Base-by-base conservation (phyloP, 1,140 invertebrate species). In the Lepidurus packardi region DNA sequence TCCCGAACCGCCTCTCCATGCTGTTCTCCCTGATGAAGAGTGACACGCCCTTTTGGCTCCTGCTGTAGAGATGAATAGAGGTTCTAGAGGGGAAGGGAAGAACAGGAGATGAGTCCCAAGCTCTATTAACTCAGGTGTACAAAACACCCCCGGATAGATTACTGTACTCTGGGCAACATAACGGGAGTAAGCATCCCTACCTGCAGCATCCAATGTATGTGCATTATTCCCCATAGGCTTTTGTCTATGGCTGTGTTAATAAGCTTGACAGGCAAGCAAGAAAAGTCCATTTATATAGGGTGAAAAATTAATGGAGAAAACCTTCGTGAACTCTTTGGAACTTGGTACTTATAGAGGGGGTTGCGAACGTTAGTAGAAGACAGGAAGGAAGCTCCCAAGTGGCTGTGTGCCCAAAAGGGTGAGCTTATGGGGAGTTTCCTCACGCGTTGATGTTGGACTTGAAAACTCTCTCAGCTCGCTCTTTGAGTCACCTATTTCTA, bases 1-100 rank as follows among this genome's bases (percentile, higher is more conserved):
- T 65, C 53, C 53, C 53, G 21, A 65, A 65, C 53, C 53, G 21
- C 53, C 6, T 21, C 34, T 34, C 21, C 16, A 65, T 65, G 53
- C 53, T 65, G 53, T 65, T 65, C 53, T 65, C 16, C 16, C 53
- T 65, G 53, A 65, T 65, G 53, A 65, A 65, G 53, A 65, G 9
- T 65, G 53, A 65, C 53, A 65, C 53, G 53, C 53, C 53, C 53
- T 65, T 65, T 65, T 65, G 53, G 53, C 53, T 65, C 53, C 45
- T 65, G 53, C 4, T 65, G 6, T 4, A 7, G 53, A 16, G 53
- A 65, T 65, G 53, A 65, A 65, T 65, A 16, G 53, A 21, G 53
- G 53, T n/a, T n/a, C n/a, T 65, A 21, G 21, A 16, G 53, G 53
- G 53, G 53, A 65, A 21, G 53, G 21, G 21, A 65, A 65, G 53